Conservation (phyloP, 1,140 invertebrate genomes). For the Euura saliciscinereae region DNA sequence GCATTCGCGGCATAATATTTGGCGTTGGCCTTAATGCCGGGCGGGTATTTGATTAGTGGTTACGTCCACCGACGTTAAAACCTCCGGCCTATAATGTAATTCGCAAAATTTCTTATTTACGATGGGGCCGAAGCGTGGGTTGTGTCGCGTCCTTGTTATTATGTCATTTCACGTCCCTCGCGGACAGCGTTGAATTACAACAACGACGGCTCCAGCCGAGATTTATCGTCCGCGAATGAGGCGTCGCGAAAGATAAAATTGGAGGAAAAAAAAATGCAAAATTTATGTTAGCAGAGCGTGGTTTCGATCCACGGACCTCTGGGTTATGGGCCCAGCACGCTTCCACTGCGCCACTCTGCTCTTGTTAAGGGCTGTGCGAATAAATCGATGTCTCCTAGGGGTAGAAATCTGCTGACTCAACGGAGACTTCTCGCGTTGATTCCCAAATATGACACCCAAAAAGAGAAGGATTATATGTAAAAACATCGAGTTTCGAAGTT, state of each 20-base stretch:
- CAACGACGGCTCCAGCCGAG: neutral
- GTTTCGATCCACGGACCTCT: conserved; percentile 97
- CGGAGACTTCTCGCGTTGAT: no score
- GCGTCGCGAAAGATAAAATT: neutral
- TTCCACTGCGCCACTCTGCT: conserved; percentile 92
- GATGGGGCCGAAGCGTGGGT: neutral
- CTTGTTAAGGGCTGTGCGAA: neutral
- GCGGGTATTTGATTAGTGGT: neutral
- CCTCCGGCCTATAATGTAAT: neutral
- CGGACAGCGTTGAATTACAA: neutral
- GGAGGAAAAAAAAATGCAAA: conserved; percentile 27
- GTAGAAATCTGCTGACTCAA: no score
- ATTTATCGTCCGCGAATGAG: conserved; percentile 22
- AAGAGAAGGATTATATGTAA: no score
- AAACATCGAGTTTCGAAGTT: no score
- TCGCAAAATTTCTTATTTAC: neutral
- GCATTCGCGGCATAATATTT: conserved; percentile 6
- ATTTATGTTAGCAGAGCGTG: conserved; percentile 82
- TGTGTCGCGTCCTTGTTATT: neutral
- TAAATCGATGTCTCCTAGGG: neutral
- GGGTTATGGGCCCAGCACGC: conserved; percentile 92
- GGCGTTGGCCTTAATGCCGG: neutral
- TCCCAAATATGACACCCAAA: no score
- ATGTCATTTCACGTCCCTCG: neutral
- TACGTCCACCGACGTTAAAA: neutral